These are phyloP conservation scores for Hylia prasina DNA, from an alignment of 2,113 vertebrate genomes.

Conservation along the genomic window DNA sequence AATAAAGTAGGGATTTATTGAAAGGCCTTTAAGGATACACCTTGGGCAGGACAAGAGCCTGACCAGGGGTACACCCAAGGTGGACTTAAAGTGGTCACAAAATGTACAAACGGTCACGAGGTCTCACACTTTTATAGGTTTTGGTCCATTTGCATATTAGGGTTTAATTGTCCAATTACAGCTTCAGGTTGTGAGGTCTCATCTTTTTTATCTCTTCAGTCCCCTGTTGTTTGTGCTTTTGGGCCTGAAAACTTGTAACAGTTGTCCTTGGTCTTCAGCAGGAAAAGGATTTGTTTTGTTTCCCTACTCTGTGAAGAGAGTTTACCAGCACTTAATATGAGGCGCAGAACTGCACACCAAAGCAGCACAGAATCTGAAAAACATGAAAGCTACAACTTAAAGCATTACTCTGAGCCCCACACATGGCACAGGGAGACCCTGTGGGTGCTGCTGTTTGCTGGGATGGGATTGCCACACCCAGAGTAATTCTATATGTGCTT, in stretches of 20 bases:
- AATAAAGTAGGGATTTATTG: neutral
- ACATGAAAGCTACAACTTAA: neutral
- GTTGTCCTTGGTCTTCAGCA: neutral
- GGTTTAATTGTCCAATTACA: neutral
- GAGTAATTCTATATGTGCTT: neutral
- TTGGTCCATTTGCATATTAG: neutral
- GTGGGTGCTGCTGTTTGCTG: neutral
- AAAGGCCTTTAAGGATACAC: neutral
- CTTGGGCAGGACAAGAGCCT: neutral
- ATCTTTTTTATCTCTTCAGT: neutral
- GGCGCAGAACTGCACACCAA: neutral
- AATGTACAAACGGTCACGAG: neutral
- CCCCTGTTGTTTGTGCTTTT: neutral
- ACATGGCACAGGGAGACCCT: neutral
- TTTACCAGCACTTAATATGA: neutral
- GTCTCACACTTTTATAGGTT: neutral
- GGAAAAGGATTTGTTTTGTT: neutral
- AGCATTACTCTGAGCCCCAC: neutral
- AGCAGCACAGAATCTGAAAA: neutral
- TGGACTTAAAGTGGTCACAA: neutral
- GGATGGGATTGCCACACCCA: neutral
- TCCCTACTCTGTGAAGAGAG: neutral
- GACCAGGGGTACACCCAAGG: neutral
- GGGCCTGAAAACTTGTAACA: no score
- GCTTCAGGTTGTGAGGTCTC: neutral